Conservation (phyloP, 2,888 invertebrate genomes). For the Eupeodes latifasciatus region DNA sequence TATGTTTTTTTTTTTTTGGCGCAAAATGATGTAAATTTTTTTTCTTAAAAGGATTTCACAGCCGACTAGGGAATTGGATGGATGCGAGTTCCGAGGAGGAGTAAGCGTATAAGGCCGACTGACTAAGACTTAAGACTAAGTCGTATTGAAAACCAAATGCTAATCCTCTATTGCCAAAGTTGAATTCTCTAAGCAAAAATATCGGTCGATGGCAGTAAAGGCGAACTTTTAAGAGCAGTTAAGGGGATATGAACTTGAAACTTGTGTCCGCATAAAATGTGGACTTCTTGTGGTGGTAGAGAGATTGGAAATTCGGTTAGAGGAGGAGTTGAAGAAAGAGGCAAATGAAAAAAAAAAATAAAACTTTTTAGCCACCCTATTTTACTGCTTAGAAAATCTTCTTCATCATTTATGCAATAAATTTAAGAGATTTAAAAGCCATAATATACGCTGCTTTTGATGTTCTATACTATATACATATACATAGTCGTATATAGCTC, state of each 20-base stretch:
- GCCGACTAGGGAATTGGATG: background rate
- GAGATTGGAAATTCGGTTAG: background rate
- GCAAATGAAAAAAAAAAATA: background rate
- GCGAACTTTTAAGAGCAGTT: constrained; percentile 59
- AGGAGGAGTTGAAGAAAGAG: background rate
- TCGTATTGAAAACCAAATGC: constrained; percentile 55
- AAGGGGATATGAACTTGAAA: constrained; percentile 64
- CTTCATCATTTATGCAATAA: constrained; percentile 55
- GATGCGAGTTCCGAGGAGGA: background rate
- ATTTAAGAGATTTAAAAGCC: constrained; percentile 52
- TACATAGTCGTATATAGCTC: too few species aligned
- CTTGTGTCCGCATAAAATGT: constrained; percentile 45
- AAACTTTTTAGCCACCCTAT: constrained; percentile 42
- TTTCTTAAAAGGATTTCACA: constrained; percentile 18
- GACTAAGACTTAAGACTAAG: background rate
- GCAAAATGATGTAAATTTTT: constrained; percentile 10
- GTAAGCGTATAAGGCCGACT: background rate
- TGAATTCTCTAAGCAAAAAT: constrained; percentile 68
- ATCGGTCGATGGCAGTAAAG: background rate
- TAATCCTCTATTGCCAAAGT: constrained; percentile 68
- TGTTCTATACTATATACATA: background rate
- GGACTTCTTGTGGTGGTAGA: constrained; percentile 12
- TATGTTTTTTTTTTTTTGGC: background rate
- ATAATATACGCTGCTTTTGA: constrained; percentile 32
- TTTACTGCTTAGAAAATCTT: constrained; percentile 55